Evolutionary conservation across 2,888 invertebrate species (phyloP).

Genomic region (Neoascia interrupta): DNA sequence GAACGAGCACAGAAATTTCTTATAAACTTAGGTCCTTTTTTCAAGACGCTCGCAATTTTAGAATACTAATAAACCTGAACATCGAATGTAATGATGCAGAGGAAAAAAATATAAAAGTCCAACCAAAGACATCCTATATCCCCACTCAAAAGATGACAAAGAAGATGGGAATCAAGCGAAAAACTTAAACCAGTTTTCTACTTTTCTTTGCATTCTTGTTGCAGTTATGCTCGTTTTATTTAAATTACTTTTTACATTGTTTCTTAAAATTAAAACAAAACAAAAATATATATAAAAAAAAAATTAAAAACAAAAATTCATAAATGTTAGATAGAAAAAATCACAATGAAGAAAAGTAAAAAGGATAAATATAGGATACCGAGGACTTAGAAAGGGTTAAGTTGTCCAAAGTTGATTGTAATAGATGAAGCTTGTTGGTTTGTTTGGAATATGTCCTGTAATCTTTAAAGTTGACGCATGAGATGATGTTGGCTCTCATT

Average conservation of each 20-base stretch:
- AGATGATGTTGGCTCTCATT: conserved; percentile 13
- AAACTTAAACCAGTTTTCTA: not conserved
- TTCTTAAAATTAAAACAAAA: conserved; percentile 57
- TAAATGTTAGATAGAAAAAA: conserved; percentile 27
- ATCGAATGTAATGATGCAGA: not conserved
- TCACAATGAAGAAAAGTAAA: conserved; percentile 23
- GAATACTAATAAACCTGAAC: conserved; percentile 28
- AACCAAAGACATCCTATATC: not conserved
- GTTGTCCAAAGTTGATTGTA: too few relatives aligned
- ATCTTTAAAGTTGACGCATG: conserved; percentile 43
- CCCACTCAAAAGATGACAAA: not conserved
- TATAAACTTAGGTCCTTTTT: conserved; percentile 16
- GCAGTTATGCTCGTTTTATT: conserved; percentile 65
- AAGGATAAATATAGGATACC: not conserved
- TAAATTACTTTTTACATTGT: conserved; percentile 57
- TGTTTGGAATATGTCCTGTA: conserved; percentile 41
- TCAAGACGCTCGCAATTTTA: conserved; percentile 11
- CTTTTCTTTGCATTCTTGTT: conserved; percentile 57
- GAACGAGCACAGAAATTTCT: too few relatives aligned
- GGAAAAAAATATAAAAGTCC: not conserved
- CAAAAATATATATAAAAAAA: conserved; percentile 59
- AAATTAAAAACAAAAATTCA: conserved; percentile 30
- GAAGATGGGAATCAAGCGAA: conserved; percentile 13
- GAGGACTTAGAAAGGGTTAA: not conserved
- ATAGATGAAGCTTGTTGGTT: conserved; percentile 49